Base-by-base conservation (phyloP, 2,888 invertebrate species). In the Gerris lacustris region DNA sequence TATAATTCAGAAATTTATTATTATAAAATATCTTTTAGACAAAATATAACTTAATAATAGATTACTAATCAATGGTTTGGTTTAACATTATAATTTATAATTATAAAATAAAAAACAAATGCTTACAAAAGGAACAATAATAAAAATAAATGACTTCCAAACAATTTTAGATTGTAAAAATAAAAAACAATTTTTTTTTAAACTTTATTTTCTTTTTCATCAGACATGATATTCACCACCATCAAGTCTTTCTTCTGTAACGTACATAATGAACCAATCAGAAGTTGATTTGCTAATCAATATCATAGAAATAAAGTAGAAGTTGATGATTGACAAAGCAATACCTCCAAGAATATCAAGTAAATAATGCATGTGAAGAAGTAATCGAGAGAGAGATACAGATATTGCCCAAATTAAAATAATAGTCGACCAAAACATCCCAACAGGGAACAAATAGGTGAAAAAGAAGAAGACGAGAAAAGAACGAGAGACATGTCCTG, bases 291-390 rank as follows among this genome's bases (percentile, higher is more conserved):
- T 84, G 67, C 87, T 86, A 5, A 93, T 79, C 88, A 91, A 94
- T 45, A 93, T 77, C 0, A 88, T 71, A 64, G 82, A 81, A 74
- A 90, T 79, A 0, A 91, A 73, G 0, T 86, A 75, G n/a, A 87
- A 88, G 80, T 91, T 88, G 0, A 87, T 69, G 44, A 90, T 77
- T 0, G 96, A 96, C 66, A 96, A 79, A 6, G 85, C 71, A 17
- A 86, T 80, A 15, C 98, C 98, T 69, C 84, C 89, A 5, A 87
- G 66, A 0, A 96, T 88, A 82, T 98, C 98, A 55, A 93, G 81
- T 63, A 96, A 81, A 79, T 93, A 91, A 81, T 98, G 98, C 71
- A 96, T 85, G 75, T 90, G 89, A 75, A 93, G 82, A 31, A 96
- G 80, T 6, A 97, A 82, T 75, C 97, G 84, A 5, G 96, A 95